Evolutionary conservation across 2,113 vertebrate genomes (phyloP), one percentile per base, ranked within the genome.

Genomic region (Embiotoca jacksoni): DNA sequence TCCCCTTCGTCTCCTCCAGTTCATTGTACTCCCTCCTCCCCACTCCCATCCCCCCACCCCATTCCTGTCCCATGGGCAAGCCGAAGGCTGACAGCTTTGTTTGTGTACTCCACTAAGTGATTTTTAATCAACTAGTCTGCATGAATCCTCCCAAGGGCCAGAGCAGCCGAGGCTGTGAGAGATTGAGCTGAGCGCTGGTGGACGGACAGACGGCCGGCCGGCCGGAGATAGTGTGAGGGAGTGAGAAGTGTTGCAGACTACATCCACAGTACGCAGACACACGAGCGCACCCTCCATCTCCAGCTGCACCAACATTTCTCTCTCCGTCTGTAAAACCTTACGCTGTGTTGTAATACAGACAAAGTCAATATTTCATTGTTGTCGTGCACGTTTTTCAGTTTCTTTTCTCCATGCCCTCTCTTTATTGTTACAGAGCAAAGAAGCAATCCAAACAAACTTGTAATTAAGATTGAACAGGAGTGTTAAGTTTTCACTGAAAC

Each of bases 101-200:
- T 91, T 92, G 88, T 87, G 71, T 85, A 92, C 88, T 71, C 73
- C 77, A 83, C 92, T 93, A 93, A 93, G 91, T 93, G 92, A 93
- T 91, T 93, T 93, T 93, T 93, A 91, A 93, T 93, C 91, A 93
- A 92, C 90, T 93, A 84, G 91, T 91, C 91, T 85, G 83, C 85
- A 86, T 84, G 84, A 91, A 80, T 88, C 87, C 87, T 90, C 89
- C 88, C 86, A 80, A 56, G 85, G 90, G 91, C 81, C 82, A 37
- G 70, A 63, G 87, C 81, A 63, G 80, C 81, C 50, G 80, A 80
- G 57, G 80, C 79, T 80, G 82, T 53, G 69, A 74, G 63, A 77
- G 79, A 82, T 57, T 62, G 81, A 83, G 79, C 60, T 32, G 80
- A 64, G 66, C 54, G 66, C 39, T 44, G 80, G 33, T 75, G 70